Base-by-base conservation (phyloP, 2,888 invertebrate species). In the Drosophila heteroneura region DNA sequence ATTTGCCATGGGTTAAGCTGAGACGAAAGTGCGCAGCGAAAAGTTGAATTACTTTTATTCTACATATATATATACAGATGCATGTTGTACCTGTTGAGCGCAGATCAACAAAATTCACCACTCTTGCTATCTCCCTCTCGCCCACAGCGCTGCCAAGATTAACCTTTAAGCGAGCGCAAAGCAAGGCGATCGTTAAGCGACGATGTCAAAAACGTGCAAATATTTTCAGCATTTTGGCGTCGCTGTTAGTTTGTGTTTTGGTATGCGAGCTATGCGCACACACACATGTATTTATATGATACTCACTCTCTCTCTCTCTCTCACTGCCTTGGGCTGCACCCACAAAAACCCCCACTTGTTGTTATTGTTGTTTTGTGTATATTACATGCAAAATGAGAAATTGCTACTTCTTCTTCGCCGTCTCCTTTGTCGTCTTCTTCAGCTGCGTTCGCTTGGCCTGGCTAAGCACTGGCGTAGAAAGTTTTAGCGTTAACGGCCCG, bases 401-500 rank as follows among this genome's bases (percentile, higher is more conserved):
- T 74, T 82, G 69, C 63, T 60, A 58, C 63, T 70, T 35, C 35
- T 35, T 44, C 9, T 51, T 41, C 32, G 32, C 32, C 32, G 41
- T 63, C 68, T 70, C 62, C 72, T 69, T 67, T 54, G 58, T 51
- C 66, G 66, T 58, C 76, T 65, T 74, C 70, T 73, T 78, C 70
- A 54, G 62, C 56, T 19, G 47, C 63, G 54, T 56, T 69, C 78
- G 86, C 86, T 86, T 86, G 86, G 86, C 86, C 89, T 85, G 86
- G 86, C 84, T 85, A 89, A 86, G 85, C 85, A 86, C 79, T 85
- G 82, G 85, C 82, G 87, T 85, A 85, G 85, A 85, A 85, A 85
- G 85, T 85, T 89, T 85, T 84, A 82, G 82, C 79, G 82, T 87
- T 85, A 89, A 89, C 89, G 87, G 82, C 72, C 84, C 69, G 68